phyloP scores from a whole-genome alignment of 2,113 vertebrate species.

The Pseudolaguvia tuberculata region DNA sequence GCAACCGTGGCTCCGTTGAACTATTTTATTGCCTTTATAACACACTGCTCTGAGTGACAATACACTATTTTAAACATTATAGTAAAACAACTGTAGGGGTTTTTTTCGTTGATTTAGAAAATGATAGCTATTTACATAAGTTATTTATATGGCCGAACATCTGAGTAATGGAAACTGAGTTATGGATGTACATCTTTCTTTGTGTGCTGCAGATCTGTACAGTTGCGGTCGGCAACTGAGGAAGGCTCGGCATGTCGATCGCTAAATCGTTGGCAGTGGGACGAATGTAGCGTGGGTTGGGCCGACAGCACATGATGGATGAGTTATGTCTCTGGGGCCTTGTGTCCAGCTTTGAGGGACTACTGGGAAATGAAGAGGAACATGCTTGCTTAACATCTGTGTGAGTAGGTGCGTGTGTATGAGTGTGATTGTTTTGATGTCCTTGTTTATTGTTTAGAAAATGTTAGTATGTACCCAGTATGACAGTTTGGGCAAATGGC shows the following conservation, averaged over 20 bases:
- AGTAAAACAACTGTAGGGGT: neutral
- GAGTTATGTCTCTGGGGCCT: conserved; percentile 46
- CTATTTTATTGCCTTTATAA: neutral
- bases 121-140: conserved; percentile 25
- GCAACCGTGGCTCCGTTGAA: neutral
- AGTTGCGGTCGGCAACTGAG: conserved; percentile 46
- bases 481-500: too few relatives aligned
- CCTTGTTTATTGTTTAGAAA: neutral
- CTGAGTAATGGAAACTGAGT: conserved; percentile 26
- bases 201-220: conserved; percentile 38
- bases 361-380: conserved; percentile 46
- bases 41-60: neutral
- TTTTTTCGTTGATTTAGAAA: neutral
- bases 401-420: conserved; percentile 17
- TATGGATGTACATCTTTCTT: conserved; percentile 33
- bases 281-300: conserved; percentile 19
- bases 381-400: conserved; percentile 51
- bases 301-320: conserved; percentile 52
- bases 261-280: conserved; percentile 44
- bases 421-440: neutral
- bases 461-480: neutral
- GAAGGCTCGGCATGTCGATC: conserved; percentile 40
- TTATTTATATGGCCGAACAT: conserved; percentile 13
- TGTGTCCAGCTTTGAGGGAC: conserved; percentile 34
- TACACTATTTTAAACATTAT: neutral